phyloP scores from a whole-genome alignment of 2,888 invertebrate species.

The Callimorpha dominula region DNA sequence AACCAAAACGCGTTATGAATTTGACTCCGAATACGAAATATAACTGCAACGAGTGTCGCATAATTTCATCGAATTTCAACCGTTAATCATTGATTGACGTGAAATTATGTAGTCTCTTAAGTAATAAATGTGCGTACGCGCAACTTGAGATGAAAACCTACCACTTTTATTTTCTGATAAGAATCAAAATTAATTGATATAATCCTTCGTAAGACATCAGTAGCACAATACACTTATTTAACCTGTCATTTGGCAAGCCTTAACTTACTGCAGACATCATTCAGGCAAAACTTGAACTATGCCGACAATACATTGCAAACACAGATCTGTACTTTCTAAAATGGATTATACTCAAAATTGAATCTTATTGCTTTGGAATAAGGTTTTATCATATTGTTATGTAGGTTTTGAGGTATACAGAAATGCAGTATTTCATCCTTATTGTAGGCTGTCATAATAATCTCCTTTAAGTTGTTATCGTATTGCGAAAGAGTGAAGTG shows the following conservation, averaged over 20 bases:
- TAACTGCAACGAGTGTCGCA: background rate
- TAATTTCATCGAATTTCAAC: background rate
- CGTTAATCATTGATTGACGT: slow-evolving; percentile 9
- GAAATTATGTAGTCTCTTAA: background rate
- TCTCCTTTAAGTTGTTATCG: slow-evolving; percentile 61
- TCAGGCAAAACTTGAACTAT: slow-evolving; percentile 60
- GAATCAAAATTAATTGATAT: slow-evolving; percentile 48
- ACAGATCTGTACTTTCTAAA: slow-evolving; percentile 27
- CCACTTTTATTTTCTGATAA: slow-evolving; percentile 44
- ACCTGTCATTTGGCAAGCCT: slow-evolving; percentile 69
- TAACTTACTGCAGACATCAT: slow-evolving; percentile 71
- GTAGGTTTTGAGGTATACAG: slow-evolving; percentile 26
- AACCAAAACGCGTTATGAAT: no score
- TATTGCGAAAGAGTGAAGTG: slow-evolving; percentile 54
- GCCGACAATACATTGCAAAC: slow-evolving; percentile 51
- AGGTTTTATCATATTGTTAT: slow-evolving; percentile 7
- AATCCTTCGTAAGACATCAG: slow-evolving; percentile 54
- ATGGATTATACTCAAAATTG: slow-evolving; percentile 18
- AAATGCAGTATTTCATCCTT: slow-evolving; percentile 63
- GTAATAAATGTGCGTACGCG: background rate
- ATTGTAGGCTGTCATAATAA: slow-evolving; percentile 69
- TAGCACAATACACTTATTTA: slow-evolving; percentile 69
- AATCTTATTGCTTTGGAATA: slow-evolving; percentile 29
- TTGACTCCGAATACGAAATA: background rate
- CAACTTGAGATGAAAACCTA: slow-evolving; percentile 24